Percentiles rank a stretch among this genome's conserved stretches.
Conservation (phyloP, 2,113 vertebrate genomes). For the Noctilio leporinus region DNA sequence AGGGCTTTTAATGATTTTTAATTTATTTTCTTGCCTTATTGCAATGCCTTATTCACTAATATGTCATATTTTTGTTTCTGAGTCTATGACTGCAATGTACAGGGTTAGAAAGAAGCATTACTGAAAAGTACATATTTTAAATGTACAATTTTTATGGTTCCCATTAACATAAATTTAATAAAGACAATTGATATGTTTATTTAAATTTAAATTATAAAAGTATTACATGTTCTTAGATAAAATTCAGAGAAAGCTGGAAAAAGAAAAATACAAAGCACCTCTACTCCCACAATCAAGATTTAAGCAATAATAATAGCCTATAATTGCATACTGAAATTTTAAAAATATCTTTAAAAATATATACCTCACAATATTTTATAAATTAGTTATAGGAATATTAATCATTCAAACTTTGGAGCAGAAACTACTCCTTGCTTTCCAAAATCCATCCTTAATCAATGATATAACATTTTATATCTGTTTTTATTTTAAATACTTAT, state of each 20-base stretch:
- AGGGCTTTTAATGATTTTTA: not conserved
- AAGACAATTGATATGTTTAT: not conserved
- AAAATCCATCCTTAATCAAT: not conserved
- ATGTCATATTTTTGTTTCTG: not conserved
- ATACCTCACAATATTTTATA: not conserved
- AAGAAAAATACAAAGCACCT: not conserved
- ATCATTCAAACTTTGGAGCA: not conserved
- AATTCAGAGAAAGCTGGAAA: not conserved
- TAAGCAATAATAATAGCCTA: not conserved
- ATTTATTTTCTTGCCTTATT: not conserved
- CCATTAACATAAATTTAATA: not conserved
- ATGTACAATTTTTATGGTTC: not conserved
- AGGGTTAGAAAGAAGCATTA: not conserved
- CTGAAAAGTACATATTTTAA: not conserved
- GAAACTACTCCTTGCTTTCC: not conserved
- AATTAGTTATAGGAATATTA: not conserved
- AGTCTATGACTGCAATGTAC: not conserved
- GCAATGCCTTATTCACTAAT: not conserved
- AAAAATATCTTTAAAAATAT: not conserved
- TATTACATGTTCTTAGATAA: not conserved
- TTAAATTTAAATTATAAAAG: not conserved
- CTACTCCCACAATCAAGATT: not conserved
- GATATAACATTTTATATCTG: not conserved
- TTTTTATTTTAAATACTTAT: not conserved
- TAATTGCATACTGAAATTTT: not conserved